Conservation (phyloP, 2,888 invertebrate genomes). For the Trichopoda pennipes region DNA sequence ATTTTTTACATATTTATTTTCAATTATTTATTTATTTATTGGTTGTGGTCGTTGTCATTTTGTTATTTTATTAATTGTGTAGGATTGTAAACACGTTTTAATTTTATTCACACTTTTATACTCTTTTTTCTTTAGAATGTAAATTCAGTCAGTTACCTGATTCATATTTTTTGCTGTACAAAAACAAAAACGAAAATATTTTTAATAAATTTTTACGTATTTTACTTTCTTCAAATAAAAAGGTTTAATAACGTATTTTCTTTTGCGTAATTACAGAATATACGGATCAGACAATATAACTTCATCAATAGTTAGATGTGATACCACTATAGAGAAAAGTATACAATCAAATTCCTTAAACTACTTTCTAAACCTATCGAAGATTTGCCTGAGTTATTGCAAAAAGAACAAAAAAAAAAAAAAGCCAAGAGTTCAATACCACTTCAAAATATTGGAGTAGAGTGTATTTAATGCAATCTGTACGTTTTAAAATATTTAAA, state of each 20-base stretch:
- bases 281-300: slow-evolving; percentile 49
- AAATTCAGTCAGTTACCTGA: slow-evolving; percentile 46
- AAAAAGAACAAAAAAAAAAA: background rate
- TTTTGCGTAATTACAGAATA: slow-evolving; percentile 55
- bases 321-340: slow-evolving; percentile 31
- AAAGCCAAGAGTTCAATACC: background rate
- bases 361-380: background rate
- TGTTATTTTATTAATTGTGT: slow-evolving; percentile 31
- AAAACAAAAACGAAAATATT: background rate
- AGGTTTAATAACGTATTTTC: slow-evolving; percentile 9
- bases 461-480: slow-evolving; percentile 31
- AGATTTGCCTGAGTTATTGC: slow-evolving; percentile 1
- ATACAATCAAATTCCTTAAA: slow-evolving; percentile 31
- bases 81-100: slow-evolving; percentile 57
- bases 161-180: slow-evolving; percentile 31
- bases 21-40: background rate
- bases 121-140: slow-evolving; percentile 54
- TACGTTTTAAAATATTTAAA: background rate
- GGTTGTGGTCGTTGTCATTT: slow-evolving; percentile 25
- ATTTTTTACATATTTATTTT: slow-evolving; percentile 11
- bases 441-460: background rate
- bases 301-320: slow-evolving; percentile 40
- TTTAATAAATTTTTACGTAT: background rate
- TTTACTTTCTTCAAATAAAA: slow-evolving; percentile 16
- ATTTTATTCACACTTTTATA: slow-evolving; percentile 36